These are phyloP conservation scores for Neodiprion pinetum DNA, from an alignment of 1,140 invertebrate species.

Conservation along the genomic window DNA sequence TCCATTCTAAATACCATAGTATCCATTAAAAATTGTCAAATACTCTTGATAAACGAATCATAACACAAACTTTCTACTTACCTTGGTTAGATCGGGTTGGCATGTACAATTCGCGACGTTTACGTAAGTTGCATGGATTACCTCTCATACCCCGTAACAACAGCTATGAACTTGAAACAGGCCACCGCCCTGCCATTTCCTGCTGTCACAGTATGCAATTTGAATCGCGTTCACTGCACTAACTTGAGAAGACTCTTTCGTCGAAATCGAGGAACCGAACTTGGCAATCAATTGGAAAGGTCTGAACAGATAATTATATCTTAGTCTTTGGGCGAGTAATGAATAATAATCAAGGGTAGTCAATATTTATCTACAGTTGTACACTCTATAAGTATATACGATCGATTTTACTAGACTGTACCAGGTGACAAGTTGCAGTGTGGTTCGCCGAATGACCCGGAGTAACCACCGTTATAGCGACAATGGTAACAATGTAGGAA, in stretches of 20 bases:
- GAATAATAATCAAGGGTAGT: no score
- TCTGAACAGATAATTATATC: background rate
- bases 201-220: constrained; percentile 23
- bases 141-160: constrained; percentile 24
- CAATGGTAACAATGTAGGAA: no score
- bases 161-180: constrained; percentile 23
- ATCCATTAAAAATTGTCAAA: no score
- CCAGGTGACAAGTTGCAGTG: constrained; percentile 5
- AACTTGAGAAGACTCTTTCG: constrained; percentile 20
- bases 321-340: no score
- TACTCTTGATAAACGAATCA: no score
- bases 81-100: constrained; percentile 11
- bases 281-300: constrained; percentile 8
- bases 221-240: constrained; percentile 24
- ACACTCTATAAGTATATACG: background rate
- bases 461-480: background rate
- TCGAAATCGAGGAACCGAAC: constrained; percentile 1
- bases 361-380: constrained; percentile 12
- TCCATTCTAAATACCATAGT: no score
- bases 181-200: constrained; percentile 18
- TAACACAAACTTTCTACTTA: background rate
- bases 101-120: constrained; percentile 22
- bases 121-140: constrained; percentile 17
- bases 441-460: background rate
- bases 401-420: background rate